Evolutionary conservation across 2,888 invertebrate genomes (phyloP).

Genomic region (Dicyrtoma fusca): DNA sequence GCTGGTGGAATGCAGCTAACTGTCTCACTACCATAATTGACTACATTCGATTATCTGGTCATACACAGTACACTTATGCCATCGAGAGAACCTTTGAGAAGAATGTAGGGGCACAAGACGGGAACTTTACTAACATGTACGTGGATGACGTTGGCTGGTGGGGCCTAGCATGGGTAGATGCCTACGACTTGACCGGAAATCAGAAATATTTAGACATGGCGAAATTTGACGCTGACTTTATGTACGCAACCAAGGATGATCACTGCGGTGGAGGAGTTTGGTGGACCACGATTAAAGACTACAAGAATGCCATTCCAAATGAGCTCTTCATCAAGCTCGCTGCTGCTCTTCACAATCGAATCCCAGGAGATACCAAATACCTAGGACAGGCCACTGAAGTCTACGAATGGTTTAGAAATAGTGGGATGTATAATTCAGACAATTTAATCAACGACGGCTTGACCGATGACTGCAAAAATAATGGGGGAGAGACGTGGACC

Average conservation of each 20-base stretch:
- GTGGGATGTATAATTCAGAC: conserved; percentile 52
- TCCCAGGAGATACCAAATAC: conserved; percentile 43
- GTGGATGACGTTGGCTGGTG: conserved; percentile 42
- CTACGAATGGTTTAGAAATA: no score
- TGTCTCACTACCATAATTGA: conserved; percentile 51
- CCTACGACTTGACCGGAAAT: conserved; percentile 47
- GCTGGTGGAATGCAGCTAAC: conserved; percentile 51
- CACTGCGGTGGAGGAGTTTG: conserved; percentile 44
- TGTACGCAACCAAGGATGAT: conserved; percentile 44
- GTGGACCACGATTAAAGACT: conserved; percentile 42
- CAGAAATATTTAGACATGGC: conserved; percentile 53
- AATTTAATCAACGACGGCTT: conserved; percentile 40
- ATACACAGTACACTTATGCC: conserved; percentile 37
- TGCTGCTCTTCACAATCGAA: conserved; percentile 48
- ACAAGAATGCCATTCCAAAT: conserved; percentile 52
- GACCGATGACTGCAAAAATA: conserved; percentile 36
- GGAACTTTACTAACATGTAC: conserved; percentile 50
- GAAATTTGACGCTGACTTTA: conserved; percentile 47
- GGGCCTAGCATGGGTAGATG: conserved; percentile 48
- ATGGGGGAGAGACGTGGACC: conserved; percentile 45
- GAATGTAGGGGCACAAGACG: conserved; percentile 47
- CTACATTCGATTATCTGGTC: conserved; percentile 43
- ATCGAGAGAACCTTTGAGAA: conserved; percentile 50
- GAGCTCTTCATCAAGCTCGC: conserved; percentile 51
- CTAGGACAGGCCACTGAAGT: conserved; percentile 44